Base-by-base conservation (phyloP, 1,140 invertebrate genomes). In the Ctenoplectra terminalis region DNA sequence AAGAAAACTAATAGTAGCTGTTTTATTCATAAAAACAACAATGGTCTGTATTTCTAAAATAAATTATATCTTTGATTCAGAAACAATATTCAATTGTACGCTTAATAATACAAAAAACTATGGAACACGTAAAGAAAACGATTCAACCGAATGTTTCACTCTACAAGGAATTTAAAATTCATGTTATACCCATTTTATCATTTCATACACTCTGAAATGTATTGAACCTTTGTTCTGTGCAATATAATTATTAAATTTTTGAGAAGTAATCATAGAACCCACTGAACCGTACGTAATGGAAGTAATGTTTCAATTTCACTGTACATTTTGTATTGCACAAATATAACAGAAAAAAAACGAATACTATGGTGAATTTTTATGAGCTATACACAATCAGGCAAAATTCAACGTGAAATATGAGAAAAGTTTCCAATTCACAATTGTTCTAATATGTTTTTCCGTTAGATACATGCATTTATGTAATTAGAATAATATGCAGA, bases 181-280 rank as follows among this genome's bases (percentile, higher is more conserved):
- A 11, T 43, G 11, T 48, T 31, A 8, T 48, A 48, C 29, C 43
- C 31, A 72, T 40, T 72, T 72, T 40, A 37, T 56, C 50, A 34
- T 29, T 29, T 58, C 54, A 9, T 40, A 40, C 40, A 40, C n/a
- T 71, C 15, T 20, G 69, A 56, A 67, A 20, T 15, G 50, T 40
- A 56, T 56, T 29, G 70, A 56, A 56, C 40, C 70, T 40, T 50
- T 43, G 70, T 56, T 23, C 52, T 23, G 52, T 1, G 34, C 26
- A 56, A 56, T 40, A 72, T 72, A 71, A 71, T 71, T 71, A 71
- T 71, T 71, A 71, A 71, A 71, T 71, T 71, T 71, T 71, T 71
- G 34, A 37, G 46, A 34, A 56, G 34, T 37, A 56, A 54, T 71
- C 34, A 50, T 29, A 40, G 50, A 37, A 40, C 50, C 69, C 34